phyloP scores from a whole-genome alignment of 2,113 vertebrate genomes.

The Sarotherodon lohbergeri region DNA sequence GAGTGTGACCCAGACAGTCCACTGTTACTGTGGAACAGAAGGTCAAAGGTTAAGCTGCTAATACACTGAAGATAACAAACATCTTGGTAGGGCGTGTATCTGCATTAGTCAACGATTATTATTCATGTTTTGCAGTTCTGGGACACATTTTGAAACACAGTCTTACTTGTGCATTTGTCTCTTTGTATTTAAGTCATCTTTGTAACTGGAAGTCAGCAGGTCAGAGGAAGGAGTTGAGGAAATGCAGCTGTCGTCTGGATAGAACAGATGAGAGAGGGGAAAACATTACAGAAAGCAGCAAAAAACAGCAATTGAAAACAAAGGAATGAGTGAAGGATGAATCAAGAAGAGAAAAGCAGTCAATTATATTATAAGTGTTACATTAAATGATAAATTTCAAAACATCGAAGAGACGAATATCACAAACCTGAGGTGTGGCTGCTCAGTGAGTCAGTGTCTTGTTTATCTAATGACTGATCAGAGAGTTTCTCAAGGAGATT shows the following conservation, averaged over 20 bases:
- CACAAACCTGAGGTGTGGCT: constrained; percentile 58
- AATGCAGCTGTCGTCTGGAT: constrained; percentile 52
- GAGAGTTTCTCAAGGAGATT: constrained; percentile 71
- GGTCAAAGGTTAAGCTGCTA: neutral
- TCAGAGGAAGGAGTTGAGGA: constrained; percentile 46
- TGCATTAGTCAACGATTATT: neutral
- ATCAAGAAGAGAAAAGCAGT: neutral
- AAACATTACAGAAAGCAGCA: neutral
- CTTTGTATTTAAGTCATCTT: constrained; percentile 26
- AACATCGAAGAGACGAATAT: neutral
- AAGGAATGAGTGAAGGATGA: neutral
- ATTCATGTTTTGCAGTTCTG: neutral
- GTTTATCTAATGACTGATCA: constrained; percentile 59
- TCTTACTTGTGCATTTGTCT: constrained; percentile 32
- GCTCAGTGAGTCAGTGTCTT: constrained; percentile 60
- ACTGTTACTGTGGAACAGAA: neutral
- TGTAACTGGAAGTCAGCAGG: constrained; percentile 35
- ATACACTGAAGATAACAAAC: neutral
- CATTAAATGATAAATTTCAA: neutral
- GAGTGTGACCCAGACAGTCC: neutral
- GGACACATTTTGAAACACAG: neutral
- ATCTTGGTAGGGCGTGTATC: neutral
- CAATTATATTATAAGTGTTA: neutral
- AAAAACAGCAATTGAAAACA: neutral
- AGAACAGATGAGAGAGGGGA: neutral